Evolutionary conservation across 2,888 invertebrate genomes (phyloP).

Genomic region (Nasonovia ribisnigri): DNA sequence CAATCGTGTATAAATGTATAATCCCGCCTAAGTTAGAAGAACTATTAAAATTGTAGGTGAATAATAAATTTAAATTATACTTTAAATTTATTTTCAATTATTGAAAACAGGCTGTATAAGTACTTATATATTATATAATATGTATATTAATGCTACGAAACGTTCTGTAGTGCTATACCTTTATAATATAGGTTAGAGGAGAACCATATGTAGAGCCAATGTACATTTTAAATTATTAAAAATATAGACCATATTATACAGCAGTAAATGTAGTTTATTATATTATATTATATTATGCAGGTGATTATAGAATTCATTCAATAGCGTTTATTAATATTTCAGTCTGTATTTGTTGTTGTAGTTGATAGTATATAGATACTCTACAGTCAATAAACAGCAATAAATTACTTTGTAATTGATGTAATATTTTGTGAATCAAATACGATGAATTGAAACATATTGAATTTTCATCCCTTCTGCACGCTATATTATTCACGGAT

Average conservation of each 20-base stretch:
- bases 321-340: not conserved
- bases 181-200: not conserved
- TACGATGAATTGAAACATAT: not conserved
- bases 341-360: not conserved
- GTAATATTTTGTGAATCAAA: not conserved
- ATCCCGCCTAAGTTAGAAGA: not conserved
- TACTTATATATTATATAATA: no score
- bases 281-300: not conserved
- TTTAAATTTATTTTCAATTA: not conserved
- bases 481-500: slow-evolving; percentile 21
- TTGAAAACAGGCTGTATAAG: not conserved
- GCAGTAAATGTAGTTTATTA: no score
- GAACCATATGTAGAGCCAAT: not conserved
- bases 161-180: not conserved
- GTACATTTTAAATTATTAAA: not conserved
- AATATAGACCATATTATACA: not conserved
- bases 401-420: not conserved
- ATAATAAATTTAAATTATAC: not conserved
- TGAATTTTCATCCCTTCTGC: not conserved
- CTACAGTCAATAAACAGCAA: not conserved
- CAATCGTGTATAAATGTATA: not conserved
- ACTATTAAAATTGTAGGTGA: no score
- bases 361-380: not conserved
- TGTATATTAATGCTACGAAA: not conserved
- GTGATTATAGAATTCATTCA: not conserved